Percentiles rank a stretch among this genome's conserved stretches.
Conservation (phyloP, 1,140 invertebrate species). For the Drosophila teissieri region DNA sequence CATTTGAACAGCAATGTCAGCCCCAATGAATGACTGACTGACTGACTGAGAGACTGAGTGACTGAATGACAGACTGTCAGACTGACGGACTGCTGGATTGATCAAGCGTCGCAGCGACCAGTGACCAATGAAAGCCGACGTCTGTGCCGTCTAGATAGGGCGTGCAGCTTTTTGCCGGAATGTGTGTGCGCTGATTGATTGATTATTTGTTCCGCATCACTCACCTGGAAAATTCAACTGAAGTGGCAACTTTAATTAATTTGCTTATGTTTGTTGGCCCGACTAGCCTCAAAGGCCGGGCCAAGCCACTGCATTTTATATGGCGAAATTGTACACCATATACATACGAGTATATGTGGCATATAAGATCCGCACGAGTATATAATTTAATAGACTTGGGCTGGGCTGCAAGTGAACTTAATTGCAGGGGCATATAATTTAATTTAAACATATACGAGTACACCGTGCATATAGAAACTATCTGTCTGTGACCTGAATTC, state of each 20-base stretch:
- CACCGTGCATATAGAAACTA: not conserved
- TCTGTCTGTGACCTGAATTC: slow-evolving; percentile 44
- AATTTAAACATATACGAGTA: slow-evolving; percentile 40
- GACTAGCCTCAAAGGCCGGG: slow-evolving; percentile 35
- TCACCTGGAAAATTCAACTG: slow-evolving; percentile 84
- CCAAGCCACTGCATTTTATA: slow-evolving; percentile 31
- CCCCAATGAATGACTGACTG: slow-evolving; percentile 39
- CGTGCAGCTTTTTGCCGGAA: slow-evolving; percentile 55
- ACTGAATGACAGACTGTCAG: not conserved
- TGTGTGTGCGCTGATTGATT: slow-evolving; percentile 79
- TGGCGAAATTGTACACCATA: not conserved
- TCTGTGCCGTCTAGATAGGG: slow-evolving; percentile 76
- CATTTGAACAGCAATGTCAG: slow-evolving; percentile 60
- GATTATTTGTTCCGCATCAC: slow-evolving; percentile 84
- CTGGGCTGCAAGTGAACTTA: slow-evolving; percentile 25
- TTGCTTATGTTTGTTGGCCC: slow-evolving; percentile 70
- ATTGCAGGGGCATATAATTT: slow-evolving; percentile 51
- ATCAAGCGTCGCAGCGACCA: slow-evolving; percentile 45
- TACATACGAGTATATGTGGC: no score
- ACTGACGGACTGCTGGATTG: slow-evolving; percentile 46
- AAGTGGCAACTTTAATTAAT: slow-evolving; percentile 84
- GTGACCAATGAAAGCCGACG: slow-evolving; percentile 60
- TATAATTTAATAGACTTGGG: slow-evolving; percentile 46
- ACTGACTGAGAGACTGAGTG: slow-evolving; percentile 39
- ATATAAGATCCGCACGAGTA: slow-evolving; percentile 32